Evolutionary conservation across 2,797 vertebrate genomes (phyloP), one percentile per base, ranked within the genome.

Genomic region (Crenuchus spilurus): DNA sequence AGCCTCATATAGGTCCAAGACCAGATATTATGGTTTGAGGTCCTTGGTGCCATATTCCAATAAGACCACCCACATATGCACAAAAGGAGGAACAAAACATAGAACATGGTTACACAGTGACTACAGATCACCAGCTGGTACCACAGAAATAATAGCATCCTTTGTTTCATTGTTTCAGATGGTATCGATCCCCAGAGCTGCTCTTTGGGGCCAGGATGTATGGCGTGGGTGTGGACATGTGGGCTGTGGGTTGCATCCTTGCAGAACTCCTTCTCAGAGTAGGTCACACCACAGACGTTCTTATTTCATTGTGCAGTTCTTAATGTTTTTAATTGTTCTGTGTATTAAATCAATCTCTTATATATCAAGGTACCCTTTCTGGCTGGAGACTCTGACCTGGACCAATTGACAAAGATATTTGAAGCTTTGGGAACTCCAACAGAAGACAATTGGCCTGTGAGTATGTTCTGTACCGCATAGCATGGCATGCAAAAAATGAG

Each of bases 201-300:
- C 81, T 99, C 24, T 99, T 99, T 86, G 98, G 98, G 70, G 93
- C 97, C 76, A 95, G 94, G 87, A 99, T 99, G 95, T 99, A 99
- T 20, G 96, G 96, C 26, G 96, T 99, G 20, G 96, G 97, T 33
- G 96, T 99, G 1, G 97, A 99, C 85, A 98, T 98, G 96, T 99
- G 98, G 98, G 97, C 98, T 75, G 96, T 99, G 60, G 97, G 98
- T 68, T 99, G 97, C 85, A 99, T 99, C 86, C 88, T 99, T 84
- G 96, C 96, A 61, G 98, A 99, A 81, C 81, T 99, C 61, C 94
- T 99, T 14, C 94, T 99, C 35, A 88, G 97, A 91, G 98, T 98
- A 91, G 74, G 31, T 70, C 39, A 75, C 65, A 58, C 9, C 10
- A 51, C 0, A 30, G 13, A 14, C n/a, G 14, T 9, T 55, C 26